phyloP scores from a whole-genome alignment of 1,140 invertebrate genomes.

The Drosophila takahashii region DNA sequence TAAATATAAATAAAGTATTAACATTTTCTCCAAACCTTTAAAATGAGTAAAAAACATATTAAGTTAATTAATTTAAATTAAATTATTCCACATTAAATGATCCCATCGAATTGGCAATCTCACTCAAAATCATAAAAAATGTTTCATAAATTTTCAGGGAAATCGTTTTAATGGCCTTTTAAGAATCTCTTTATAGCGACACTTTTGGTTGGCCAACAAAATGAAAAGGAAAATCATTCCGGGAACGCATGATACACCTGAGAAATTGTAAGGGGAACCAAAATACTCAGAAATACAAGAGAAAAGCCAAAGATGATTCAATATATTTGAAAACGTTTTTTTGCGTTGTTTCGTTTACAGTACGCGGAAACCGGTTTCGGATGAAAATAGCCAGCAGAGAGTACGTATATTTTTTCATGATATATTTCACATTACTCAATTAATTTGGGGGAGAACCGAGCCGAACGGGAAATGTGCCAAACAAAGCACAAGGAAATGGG shows the following conservation, averaged over 20 bases:
- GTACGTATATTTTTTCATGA: constrained; percentile 31
- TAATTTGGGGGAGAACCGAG: constrained; percentile 23
- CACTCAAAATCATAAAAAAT: background rate
- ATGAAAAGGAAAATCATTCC: constrained; percentile 6
- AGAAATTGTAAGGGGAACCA: constrained; percentile 24
- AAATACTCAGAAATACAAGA: constrained; percentile 45
- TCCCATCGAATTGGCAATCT: background rate
- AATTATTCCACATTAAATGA: background rate
- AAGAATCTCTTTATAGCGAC: constrained; percentile 38
- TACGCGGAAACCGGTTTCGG: constrained; percentile 36
- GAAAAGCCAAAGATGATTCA: constrained; percentile 6
- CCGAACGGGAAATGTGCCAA: constrained; percentile 9
- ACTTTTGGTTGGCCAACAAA: constrained; percentile 17
- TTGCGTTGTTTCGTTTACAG: constrained; percentile 18
- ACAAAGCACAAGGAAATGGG: constrained; percentile 69
- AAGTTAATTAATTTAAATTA: background rate
- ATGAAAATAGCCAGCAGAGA: constrained; percentile 37
- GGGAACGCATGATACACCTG: constrained; percentile 51
- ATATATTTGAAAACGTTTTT: constrained; percentile 22
- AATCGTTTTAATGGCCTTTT: constrained; percentile 20
- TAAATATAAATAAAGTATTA: too few relatives aligned
- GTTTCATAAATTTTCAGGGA: constrained; percentile 30
- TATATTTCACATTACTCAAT: constrained; percentile 52
- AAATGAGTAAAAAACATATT: background rate
- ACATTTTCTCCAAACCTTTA: too few relatives aligned